Percentiles rank a stretch among this genome's conserved stretches.
phyloP scores from a whole-genome alignment of 1,140 invertebrate species.

The Drosophila pallidifrons region DNA sequence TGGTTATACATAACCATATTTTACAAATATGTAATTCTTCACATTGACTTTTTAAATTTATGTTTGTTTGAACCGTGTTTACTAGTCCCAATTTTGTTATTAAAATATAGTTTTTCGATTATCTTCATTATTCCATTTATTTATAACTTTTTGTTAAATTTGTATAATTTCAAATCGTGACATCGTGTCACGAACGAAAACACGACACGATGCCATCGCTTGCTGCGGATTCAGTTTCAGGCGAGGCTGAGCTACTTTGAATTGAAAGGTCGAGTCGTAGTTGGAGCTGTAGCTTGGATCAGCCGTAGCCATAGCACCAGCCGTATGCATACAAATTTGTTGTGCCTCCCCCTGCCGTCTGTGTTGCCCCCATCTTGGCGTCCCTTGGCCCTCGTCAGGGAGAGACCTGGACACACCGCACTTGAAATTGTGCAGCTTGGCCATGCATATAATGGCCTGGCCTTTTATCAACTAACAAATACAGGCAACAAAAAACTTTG shows the following conservation, averaged over 20 bases:
- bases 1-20: too few relatives aligned
- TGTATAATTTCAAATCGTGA: not conserved
- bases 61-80: too few relatives aligned
- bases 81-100: too few relatives aligned
- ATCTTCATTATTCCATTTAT: too few relatives aligned
- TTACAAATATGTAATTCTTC: too few relatives aligned
- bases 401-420: constrained; percentile 62
- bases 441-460: constrained; percentile 82
- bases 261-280: constrained; percentile 71
- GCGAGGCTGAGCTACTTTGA: constrained; percentile 64
- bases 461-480: constrained; percentile 83
- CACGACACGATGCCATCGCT: constrained; percentile 8
- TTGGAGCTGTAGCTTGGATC: constrained; percentile 37
- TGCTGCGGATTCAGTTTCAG: not conserved
- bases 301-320: constrained; percentile 75
- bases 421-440: constrained; percentile 80
- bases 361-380: not conserved
- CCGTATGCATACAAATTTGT: constrained; percentile 81
- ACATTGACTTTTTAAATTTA: too few relatives aligned
- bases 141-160: too few relatives aligned
- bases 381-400: not conserved
- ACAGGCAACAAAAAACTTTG: constrained; percentile 75
- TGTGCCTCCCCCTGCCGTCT: constrained; percentile 2
- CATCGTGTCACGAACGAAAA: constrained; percentile 7
- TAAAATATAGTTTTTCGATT: too few relatives aligned